Conservation (phyloP, 2,797 vertebrate species). For the Lacerta bilineata region DNA sequence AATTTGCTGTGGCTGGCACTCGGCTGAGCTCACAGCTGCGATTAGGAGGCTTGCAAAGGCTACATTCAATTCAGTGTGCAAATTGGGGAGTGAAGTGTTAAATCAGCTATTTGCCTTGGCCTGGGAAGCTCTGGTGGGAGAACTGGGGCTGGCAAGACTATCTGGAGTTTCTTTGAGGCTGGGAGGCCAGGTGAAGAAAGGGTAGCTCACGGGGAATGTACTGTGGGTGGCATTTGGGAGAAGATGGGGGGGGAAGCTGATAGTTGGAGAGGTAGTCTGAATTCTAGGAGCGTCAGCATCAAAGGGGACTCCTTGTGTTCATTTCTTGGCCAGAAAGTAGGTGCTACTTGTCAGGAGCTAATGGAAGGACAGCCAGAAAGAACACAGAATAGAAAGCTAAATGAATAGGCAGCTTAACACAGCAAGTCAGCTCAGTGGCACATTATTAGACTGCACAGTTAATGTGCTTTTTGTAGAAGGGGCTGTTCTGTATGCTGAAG, state of each 20-base stretch:
- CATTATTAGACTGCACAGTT: neutral
- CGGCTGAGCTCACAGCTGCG: conserved; percentile 62
- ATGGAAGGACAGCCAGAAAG: conserved; percentile 54
- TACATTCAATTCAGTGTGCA: conserved; percentile 64
- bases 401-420: conserved; percentile 39
- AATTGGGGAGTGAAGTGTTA: conserved; percentile 64
- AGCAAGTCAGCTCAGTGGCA: neutral
- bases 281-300: conserved; percentile 24
- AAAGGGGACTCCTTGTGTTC: conserved; percentile 41
- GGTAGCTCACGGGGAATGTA: neutral
- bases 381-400: conserved; percentile 43
- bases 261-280: conserved; percentile 1
- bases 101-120: conserved; percentile 72
- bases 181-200: neutral
- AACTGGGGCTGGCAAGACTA: conserved; percentile 43
- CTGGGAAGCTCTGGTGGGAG: neutral
- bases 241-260: neutral
- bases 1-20: conserved; percentile 61
- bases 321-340: conserved; percentile 53
- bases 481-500: neutral
- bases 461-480: conserved; percentile 1
- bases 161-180: conserved; percentile 47
- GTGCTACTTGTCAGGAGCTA: conserved; percentile 49
- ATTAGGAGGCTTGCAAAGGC: conserved; percentile 52
- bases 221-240: conserved; percentile 25